These are phyloP conservation scores for Heliconius hortense DNA, from an alignment of 2,888 invertebrate species.

Conservation along the genomic window DNA sequence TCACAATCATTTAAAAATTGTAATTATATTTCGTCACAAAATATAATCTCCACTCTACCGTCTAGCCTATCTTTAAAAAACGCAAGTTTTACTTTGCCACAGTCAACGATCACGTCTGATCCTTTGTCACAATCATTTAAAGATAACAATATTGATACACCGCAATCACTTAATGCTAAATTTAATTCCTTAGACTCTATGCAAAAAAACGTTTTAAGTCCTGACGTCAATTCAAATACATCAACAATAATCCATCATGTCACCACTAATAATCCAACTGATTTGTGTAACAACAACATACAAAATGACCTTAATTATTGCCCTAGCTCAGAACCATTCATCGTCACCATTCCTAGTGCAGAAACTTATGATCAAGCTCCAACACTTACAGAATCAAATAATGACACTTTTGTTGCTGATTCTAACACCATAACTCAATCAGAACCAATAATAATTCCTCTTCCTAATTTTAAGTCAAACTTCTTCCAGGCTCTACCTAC, in stretches of 20 bases:
- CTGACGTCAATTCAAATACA: neutral
- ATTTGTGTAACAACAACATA: neutral
- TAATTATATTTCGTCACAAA: slow-evolving; percentile 8
- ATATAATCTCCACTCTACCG: neutral
- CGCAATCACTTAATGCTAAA: neutral
- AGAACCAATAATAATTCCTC: neutral
- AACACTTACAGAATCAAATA: neutral
- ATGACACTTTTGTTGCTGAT: neutral
- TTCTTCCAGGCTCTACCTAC: neutral
- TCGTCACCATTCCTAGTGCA: neutral
- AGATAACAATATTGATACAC: neutral
- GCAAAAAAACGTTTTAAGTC: neutral
- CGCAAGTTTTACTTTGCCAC: neutral
- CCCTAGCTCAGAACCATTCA: neutral
- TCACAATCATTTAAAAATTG: slow-evolving; percentile 1
- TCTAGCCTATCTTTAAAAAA: neutral
- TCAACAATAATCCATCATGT: neutral
- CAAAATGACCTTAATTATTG: neutral
- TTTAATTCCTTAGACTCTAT: too few species aligned
- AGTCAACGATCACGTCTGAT: neutral
- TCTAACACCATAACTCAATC: neutral
- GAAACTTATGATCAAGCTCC: neutral
- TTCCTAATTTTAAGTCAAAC: neutral
- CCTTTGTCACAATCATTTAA: neutral
- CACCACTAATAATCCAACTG: neutral